Percentiles rank a stretch among this genome's conserved stretches.
phyloP scores from a whole-genome alignment of 2,113 vertebrate species.

The Vulpes vulpes region DNA sequence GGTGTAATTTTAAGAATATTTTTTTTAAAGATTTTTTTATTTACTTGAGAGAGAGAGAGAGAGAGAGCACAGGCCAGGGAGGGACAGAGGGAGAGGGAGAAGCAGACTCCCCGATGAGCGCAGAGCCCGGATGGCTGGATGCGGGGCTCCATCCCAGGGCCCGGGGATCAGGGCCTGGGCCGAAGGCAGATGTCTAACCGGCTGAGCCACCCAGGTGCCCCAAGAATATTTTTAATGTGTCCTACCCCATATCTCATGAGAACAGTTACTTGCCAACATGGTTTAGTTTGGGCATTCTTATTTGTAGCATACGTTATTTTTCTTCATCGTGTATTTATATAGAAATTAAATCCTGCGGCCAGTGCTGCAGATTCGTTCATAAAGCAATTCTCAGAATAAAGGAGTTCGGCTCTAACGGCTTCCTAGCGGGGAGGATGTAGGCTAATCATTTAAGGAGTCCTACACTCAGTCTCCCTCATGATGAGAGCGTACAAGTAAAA shows the following conservation, averaged over 20 bases:
- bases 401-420: not conserved
- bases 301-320: not conserved
- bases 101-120: no score
- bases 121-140: no score
- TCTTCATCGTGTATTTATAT: not conserved
- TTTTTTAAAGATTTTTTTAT: not conserved
- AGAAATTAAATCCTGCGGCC: not conserved
- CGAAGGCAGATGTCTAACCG: no score
- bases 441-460: not conserved
- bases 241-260: not conserved
- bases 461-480: not conserved
- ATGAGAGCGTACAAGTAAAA: not conserved
- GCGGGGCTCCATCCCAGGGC: no score
- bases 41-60: no score
- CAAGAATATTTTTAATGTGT: not conserved
- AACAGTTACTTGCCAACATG: not conserved
- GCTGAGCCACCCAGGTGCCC: no score
- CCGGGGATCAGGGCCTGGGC: no score
- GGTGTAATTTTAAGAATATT: not conserved
- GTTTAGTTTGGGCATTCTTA: not conserved
- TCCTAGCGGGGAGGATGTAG: not conserved
- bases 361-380: not conserved
- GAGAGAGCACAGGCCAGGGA: no score
- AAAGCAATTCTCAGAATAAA: constrained; percentile 7
- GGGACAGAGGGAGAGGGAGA: no score